Evolutionary conservation across 2,113 vertebrate genomes (phyloP), one percentile per base, ranked within the genome.

Genomic region (Takifugu bimaculatus): DNA sequence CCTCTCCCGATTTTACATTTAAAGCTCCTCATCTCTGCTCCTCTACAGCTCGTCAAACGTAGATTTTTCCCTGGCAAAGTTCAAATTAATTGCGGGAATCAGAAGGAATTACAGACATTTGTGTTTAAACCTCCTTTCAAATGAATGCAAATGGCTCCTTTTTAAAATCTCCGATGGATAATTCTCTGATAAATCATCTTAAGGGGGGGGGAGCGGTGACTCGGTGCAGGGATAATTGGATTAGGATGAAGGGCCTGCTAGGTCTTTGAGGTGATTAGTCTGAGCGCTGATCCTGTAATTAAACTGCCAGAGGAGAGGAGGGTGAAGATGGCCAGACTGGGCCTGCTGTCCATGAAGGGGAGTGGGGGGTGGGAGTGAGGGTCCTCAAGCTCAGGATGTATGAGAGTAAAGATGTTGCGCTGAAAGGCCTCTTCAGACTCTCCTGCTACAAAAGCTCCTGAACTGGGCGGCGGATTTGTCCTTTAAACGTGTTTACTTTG

Each of bases 171-270:
- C 67, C 78, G 68, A 84, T 74, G 67, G 78, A 84, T 92, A 91
- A 85, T 93, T 94, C 90, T 89, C 88, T 92, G 93, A 93, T 91
- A 87, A 92, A 90, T 92, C 89, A 92, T 92, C 87, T 92, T 82
- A 83, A 90, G 88, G 88, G 88, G 86, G 90, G 88, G 88, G 88
- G 86, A 88, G 87, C 84, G 82, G 88, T 90, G 92, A 86, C 90
- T 91, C 89, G 85, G 93, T 91, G 93, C 93, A 95, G 92, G 92
- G 95, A 88, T 97, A 98, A 97, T 98, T 98, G 95, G 94, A 98
- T 98, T 99, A 97, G 90, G 77, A 82, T 89, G 86, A 89, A 93
- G 93, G 90, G 78, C 90, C 89, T 89, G 91, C 88, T 82, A 57
- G 80, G 88, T 90, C 94, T 95, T 95, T 97, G 94, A 95, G 92